A percentile compares a stretch with the other conserved stretches of the same genome.
phyloP scores from a whole-genome alignment of 1,140 invertebrate species.

The Macrosteles quadrilineatus region DNA sequence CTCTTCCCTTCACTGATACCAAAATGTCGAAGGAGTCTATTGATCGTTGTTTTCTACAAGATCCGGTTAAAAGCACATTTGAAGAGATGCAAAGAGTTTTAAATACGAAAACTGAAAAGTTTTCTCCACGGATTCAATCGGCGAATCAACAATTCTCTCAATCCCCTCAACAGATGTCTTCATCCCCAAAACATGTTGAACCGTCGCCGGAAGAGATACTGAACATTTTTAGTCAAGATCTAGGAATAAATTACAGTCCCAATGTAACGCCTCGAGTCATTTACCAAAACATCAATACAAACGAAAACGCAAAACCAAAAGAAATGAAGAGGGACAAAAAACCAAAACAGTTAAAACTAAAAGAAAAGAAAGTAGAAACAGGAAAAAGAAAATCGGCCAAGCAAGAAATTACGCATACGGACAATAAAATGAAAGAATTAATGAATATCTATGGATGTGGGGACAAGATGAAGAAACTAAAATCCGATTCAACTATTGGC shows the following conservation, averaged over 20 bases:
- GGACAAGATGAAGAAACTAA: background rate
- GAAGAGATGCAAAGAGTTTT: background rate
- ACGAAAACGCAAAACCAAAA: background rate
- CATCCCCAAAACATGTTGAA: background rate
- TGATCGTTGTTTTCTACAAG: background rate
- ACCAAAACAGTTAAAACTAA: background rate
- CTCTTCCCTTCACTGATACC: too few species aligned
- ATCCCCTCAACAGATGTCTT: too few species aligned
- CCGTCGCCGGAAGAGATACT: background rate
- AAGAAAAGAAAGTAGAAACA: background rate
- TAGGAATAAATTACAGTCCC: background rate
- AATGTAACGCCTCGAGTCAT: background rate
- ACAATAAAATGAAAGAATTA: background rate
- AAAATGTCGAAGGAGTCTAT: background rate
- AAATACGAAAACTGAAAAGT: background rate
- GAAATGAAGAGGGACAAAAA: background rate
- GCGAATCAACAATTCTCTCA: too few species aligned
- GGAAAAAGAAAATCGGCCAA: background rate
- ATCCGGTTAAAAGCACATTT: background rate
- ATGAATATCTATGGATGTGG: slow-evolving; percentile 11
- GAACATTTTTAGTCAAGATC: background rate
- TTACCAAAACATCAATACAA: too few species aligned
- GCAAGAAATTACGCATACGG: background rate
- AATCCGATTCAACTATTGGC: background rate
- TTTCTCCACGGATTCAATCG: background rate